Percentiles rank a stretch among this genome's conserved stretches.
These are phyloP conservation scores for Holothuria glaberrima DNA, from an alignment of 35 echinoderm and acorn worm genomes.

Conservation along the genomic window DNA sequence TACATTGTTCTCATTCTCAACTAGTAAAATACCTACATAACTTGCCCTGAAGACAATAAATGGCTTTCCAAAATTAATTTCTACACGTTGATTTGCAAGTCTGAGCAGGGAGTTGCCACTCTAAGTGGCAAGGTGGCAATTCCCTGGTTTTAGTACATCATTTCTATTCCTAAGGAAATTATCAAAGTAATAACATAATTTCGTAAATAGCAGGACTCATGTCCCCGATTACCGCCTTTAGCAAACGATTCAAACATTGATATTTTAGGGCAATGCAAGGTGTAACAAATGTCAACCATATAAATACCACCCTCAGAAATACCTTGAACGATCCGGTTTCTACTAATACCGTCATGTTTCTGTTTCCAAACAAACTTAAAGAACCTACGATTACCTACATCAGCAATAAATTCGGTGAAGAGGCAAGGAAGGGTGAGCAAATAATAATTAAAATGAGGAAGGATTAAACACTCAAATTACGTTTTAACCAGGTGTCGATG, in stretches of 20 bases:
- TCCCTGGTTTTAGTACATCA: neutral
- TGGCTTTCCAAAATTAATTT: too few relatives aligned
- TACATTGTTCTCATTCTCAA: too few relatives aligned
- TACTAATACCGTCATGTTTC: neutral
- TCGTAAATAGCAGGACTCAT: neutral
- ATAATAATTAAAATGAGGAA: neutral
- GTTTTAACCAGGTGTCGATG: too few relatives aligned
- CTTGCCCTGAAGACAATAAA: too few relatives aligned
- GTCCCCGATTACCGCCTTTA: neutral
- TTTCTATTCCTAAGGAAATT: conserved; percentile 16
- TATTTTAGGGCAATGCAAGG: neutral
- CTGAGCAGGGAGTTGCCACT: neutral
- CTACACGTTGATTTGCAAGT: too few relatives aligned
- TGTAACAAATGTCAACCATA: neutral
- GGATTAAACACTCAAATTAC: neutral
- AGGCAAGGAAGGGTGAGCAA: neutral
- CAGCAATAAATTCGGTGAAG: neutral
- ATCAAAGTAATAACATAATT: too few relatives aligned
- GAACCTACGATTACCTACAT: neutral
- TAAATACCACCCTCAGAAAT: neutral
- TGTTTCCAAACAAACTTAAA: neutral
- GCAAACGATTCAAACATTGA: neutral
- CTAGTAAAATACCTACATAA: too few relatives aligned
- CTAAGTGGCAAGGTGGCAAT: neutral
- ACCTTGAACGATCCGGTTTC: conserved; percentile 1